phyloP scores from a whole-genome alignment of 2,113 vertebrate genomes.

The Malurus cyaneus region DNA sequence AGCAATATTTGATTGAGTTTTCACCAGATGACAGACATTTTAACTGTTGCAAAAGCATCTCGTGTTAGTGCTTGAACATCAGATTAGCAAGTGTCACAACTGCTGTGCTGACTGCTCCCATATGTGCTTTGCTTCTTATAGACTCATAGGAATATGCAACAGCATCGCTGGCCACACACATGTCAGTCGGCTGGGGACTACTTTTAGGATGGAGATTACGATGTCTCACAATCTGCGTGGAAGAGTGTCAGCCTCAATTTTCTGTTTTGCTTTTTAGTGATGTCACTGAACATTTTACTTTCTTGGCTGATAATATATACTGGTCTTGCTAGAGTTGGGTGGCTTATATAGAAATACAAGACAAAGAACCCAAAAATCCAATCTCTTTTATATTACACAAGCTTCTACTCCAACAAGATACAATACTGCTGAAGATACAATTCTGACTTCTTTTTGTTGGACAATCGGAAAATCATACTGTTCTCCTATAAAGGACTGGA shows the following conservation, averaged over 20 bases:
- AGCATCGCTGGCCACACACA: not conserved
- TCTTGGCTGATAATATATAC: not conserved
- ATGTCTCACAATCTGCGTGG: not conserved
- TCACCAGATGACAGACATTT: not conserved
- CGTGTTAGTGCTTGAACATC: not conserved
- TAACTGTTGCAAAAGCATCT: not conserved
- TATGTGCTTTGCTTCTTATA: not conserved
- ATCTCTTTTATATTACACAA: not conserved
- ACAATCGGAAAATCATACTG: not conserved
- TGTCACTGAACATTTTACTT: not conserved
- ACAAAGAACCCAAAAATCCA: not conserved
- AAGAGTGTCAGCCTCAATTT: not conserved
- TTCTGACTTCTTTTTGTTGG: not conserved
- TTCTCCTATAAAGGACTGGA: not conserved
- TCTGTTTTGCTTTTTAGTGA: not conserved
- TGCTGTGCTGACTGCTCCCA: not conserved
- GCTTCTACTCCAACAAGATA: not conserved
- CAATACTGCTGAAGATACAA: not conserved
- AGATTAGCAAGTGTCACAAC: not conserved
- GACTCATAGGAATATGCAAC: rapidly evolving
- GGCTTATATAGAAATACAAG: not conserved
- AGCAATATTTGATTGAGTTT: not conserved
- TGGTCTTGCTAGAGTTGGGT: not conserved
- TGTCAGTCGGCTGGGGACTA: not conserved
- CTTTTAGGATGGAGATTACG: not conserved